phyloP scores from a whole-genome alignment of 1,140 invertebrate genomes.

The Bombus pyrosoma region DNA sequence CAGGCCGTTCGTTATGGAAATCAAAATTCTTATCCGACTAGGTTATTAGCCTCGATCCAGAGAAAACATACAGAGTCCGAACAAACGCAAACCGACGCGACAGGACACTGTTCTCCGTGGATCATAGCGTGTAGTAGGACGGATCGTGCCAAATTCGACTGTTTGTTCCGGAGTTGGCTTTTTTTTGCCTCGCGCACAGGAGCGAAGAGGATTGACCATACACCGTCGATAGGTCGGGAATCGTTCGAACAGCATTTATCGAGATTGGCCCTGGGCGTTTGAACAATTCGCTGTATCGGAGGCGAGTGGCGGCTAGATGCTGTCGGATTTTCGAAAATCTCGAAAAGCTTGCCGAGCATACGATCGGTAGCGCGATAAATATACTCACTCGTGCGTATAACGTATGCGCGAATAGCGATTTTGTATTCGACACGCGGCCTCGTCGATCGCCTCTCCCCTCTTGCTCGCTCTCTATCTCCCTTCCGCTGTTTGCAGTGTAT shows the following conservation, averaged over 20 bases:
- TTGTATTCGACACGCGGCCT: slow-evolving; percentile 49
- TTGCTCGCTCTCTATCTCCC: background rate
- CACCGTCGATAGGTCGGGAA: slow-evolving; percentile 58
- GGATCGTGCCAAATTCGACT: slow-evolving; percentile 40
- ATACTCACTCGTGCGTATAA: slow-evolving; percentile 62
- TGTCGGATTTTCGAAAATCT: slow-evolving; percentile 62
- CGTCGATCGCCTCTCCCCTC: background rate
- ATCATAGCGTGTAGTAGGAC: background rate
- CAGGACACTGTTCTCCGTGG: background rate
- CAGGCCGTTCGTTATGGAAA: background rate
- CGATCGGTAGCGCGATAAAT: slow-evolving; percentile 61
- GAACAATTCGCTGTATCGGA: slow-evolving; percentile 54
- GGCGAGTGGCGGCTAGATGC: slow-evolving; percentile 54
- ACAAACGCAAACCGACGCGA: background rate
- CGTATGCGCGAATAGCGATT: slow-evolving; percentile 58
- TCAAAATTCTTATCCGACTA: background rate
- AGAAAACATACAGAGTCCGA: background rate
- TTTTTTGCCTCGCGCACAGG: slow-evolving; percentile 2
- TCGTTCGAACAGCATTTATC: slow-evolving; percentile 66
- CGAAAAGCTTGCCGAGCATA: slow-evolving; percentile 49
- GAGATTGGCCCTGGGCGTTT: slow-evolving; percentile 64
- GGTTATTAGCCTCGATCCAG: background rate
- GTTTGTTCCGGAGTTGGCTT: slow-evolving; percentile 44
- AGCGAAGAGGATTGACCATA: background rate
- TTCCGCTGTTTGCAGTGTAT: slow-evolving; percentile 37